These are phyloP conservation scores for Aspidapion aeneum DNA, from an alignment of 2,888 invertebrate genomes.

Conservation along the genomic window DNA sequence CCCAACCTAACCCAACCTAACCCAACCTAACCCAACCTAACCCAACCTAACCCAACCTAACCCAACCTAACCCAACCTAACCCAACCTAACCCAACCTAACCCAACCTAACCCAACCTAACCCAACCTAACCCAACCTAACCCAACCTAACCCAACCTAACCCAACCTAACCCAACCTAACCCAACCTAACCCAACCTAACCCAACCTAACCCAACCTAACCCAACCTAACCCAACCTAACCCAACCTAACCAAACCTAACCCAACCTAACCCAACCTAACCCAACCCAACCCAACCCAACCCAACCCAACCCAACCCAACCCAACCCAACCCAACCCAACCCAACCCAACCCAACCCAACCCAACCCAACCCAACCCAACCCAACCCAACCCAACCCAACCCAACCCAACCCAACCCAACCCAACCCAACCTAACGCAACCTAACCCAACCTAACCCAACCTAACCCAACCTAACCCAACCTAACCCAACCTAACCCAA, in stretches of 20 bases:
- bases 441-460: background rate
- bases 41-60: no score
- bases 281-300: background rate
- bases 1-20: no score
- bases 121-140: no score
- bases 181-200: conserved; percentile 1
- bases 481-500: background rate
- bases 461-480: background rate
- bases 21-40: no score
- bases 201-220: conserved; percentile 7
- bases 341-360: background rate
- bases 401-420: background rate
- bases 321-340: background rate
- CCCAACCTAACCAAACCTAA: conserved; percentile 6
- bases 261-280: conserved; percentile 4
- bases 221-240: background rate
- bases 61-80: no score
- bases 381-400: background rate
- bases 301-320: conserved; percentile 2
- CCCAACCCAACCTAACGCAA: background rate
- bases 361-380: background rate
- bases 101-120: no score
- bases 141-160: conserved; percentile 16
- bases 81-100: no score
- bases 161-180: conserved; percentile 10